Evolutionary conservation across 2,797 vertebrate genomes (phyloP).

Genomic region (Calcarius lapponicus): DNA sequence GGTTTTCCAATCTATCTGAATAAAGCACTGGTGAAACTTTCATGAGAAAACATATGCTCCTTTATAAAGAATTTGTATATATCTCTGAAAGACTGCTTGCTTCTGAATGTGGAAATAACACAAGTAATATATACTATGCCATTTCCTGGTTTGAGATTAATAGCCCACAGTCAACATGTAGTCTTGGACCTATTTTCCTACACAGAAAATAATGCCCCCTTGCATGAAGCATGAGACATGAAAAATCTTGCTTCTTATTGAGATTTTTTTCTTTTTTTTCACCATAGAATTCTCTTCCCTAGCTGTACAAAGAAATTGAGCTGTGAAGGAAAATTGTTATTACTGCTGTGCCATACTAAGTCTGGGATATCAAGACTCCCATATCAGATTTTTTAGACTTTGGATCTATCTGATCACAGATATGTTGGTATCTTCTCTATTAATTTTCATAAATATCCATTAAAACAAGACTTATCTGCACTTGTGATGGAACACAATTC

Average conservation of each 20-base stretch:
- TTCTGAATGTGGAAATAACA: constrained; percentile 17
- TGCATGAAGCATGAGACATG: background rate
- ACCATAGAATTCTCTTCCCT: background rate
- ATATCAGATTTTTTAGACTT: background rate
- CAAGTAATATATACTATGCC: background rate
- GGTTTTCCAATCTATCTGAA: constrained; percentile 10
- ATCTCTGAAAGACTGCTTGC: background rate
- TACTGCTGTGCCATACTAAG: background rate
- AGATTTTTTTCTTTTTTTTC: background rate
- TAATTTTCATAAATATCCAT: background rate
- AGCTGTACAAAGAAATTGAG: background rate
- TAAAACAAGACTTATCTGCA: background rate
- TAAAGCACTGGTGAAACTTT: constrained; percentile 47
- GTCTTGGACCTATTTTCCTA: background rate
- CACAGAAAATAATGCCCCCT: background rate
- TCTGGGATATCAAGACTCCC: background rate
- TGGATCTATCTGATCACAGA: background rate
- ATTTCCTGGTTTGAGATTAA: constrained; percentile 39
- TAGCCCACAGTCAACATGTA: background rate
- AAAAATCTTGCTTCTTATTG: background rate
- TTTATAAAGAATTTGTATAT: constrained; percentile 15
- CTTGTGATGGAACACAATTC: background rate
- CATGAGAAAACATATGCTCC: background rate
- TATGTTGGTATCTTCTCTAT: background rate
- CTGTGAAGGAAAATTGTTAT: background rate